Conservation (phyloP, 2,797 vertebrate genomes). For the Enteromius mattozi region DNA sequence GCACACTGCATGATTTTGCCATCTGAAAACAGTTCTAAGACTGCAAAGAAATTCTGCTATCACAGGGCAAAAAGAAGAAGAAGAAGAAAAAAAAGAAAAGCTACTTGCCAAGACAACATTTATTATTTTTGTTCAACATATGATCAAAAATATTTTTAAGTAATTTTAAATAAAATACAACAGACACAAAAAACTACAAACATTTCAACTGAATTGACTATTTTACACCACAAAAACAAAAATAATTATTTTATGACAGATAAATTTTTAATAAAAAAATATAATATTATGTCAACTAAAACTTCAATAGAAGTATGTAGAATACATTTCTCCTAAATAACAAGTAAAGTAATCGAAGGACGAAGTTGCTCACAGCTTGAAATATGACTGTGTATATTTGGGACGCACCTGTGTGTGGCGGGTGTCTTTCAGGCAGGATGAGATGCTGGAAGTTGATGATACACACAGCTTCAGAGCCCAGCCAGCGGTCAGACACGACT, state of each 20-base stretch:
- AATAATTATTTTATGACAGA: no score
- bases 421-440: slow-evolving; percentile 95
- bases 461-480: slow-evolving; percentile 93
- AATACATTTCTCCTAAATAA: neutral
- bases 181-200: no score
- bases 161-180: no score
- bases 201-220: no score
- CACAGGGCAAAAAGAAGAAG: no score
- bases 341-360: neutral
- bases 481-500: slow-evolving; percentile 94
- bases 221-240: no score
- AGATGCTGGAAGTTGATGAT: slow-evolving; percentile 98
- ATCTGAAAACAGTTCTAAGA: neutral
- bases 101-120: neutral
- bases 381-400: neutral
- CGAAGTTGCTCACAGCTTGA: neutral
- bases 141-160: no score
- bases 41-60: neutral
- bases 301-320: no score
- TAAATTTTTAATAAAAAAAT: no score
- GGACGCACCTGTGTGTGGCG: slow-evolving; percentile 92
- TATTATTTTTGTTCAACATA: neutral
- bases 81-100: no score
- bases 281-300: neutral
- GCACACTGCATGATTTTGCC: neutral